These are phyloP conservation scores for Drosophila setifemur DNA, from an alignment of 1,140 invertebrate genomes.

Conservation along the genomic window DNA sequence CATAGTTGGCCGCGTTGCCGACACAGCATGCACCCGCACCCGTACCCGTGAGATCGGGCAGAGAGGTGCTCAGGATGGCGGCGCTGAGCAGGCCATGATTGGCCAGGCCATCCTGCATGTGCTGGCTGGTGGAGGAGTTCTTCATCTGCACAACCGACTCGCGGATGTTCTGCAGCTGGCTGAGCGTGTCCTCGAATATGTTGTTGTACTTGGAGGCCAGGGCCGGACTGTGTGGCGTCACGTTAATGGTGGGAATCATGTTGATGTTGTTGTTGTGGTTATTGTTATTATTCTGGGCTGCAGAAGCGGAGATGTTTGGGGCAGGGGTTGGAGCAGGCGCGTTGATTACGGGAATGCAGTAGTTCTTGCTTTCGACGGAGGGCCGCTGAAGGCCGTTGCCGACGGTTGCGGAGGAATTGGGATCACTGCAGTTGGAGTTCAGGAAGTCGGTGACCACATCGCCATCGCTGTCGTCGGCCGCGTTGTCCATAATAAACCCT, in stretches of 20 bases:
- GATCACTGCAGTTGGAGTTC: conserved; percentile 67
- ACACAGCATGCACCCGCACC: conserved; percentile 18
- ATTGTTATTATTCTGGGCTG: conserved; percentile 22
- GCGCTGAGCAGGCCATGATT: conserved; percentile 62
- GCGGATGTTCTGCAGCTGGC: conserved; percentile 80
- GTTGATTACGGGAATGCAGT: conserved; percentile 77
- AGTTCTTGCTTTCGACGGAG: conserved; percentile 71
- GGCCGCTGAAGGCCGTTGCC: conserved; percentile 32
- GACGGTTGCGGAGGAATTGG: conserved; percentile 5
- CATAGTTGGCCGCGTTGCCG: conserved; percentile 27
- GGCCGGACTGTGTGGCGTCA: conserved; percentile 91
- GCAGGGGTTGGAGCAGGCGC: not conserved
- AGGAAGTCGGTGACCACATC: conserved; percentile 81
- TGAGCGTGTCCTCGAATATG: conserved; percentile 83
- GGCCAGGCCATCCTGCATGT: conserved; percentile 53
- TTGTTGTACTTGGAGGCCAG: conserved; percentile 83
- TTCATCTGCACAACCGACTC: conserved; percentile 82
- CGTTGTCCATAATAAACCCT: conserved; percentile 59
- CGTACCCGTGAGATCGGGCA: conserved; percentile 67
- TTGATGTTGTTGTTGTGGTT: conserved; percentile 55
- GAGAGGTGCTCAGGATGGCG: conserved; percentile 84
- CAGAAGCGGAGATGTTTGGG: conserved; percentile 6
- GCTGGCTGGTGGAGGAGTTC: conserved; percentile 66
- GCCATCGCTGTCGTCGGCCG: conserved; percentile 75
- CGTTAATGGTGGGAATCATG: conserved; percentile 91